Percentiles rank a stretch among this genome's conserved stretches.
phyloP scores from a whole-genome alignment of 2,888 invertebrate genomes.

The Halictus ligatus region DNA sequence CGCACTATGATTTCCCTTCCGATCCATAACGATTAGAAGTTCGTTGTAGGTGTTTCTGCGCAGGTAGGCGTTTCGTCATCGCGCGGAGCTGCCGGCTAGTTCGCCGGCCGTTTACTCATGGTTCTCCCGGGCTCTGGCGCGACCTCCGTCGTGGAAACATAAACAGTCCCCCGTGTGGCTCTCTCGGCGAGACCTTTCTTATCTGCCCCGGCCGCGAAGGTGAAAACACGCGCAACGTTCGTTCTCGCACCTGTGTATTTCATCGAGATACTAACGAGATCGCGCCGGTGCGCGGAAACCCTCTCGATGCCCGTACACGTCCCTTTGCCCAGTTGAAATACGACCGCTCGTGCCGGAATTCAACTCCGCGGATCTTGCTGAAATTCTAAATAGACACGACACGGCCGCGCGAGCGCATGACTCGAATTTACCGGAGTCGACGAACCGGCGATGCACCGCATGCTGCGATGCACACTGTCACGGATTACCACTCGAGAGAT shows the following conservation, averaged over 20 bases:
- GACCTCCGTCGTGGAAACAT: conserved; percentile 58
- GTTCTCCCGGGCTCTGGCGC: conserved; percentile 20
- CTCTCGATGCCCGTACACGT: conserved; percentile 34
- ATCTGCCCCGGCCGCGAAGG: conserved; percentile 28
- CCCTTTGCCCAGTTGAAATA: conserved; percentile 41
- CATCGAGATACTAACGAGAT: conserved; percentile 63
- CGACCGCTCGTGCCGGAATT: conserved; percentile 58
- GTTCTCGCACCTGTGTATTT: conserved; percentile 58
- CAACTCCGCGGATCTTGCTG: conserved; percentile 48
- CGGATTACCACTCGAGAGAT: background rate
- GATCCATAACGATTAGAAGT: background rate
- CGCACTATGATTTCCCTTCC: background rate
- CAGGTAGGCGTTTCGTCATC: conserved; percentile 28
- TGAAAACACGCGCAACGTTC: conserved; percentile 42
- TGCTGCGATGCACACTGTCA: background rate
- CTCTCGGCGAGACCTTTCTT: conserved; percentile 41
- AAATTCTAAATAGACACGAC: conserved; percentile 57
- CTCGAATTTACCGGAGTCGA: conserved; percentile 44
- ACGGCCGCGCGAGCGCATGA: conserved; percentile 26
- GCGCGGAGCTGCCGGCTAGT: background rate
- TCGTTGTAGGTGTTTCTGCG: background rate
- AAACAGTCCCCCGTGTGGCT: conserved; percentile 33
- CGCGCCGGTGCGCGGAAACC: conserved; percentile 32
- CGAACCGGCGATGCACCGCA: conserved; percentile 16
- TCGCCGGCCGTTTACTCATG: background rate